Evolutionary conservation across 1,140 invertebrate genomes (phyloP), one percentile per base, ranked within the genome.

Genomic region (Apis cerana): DNA sequence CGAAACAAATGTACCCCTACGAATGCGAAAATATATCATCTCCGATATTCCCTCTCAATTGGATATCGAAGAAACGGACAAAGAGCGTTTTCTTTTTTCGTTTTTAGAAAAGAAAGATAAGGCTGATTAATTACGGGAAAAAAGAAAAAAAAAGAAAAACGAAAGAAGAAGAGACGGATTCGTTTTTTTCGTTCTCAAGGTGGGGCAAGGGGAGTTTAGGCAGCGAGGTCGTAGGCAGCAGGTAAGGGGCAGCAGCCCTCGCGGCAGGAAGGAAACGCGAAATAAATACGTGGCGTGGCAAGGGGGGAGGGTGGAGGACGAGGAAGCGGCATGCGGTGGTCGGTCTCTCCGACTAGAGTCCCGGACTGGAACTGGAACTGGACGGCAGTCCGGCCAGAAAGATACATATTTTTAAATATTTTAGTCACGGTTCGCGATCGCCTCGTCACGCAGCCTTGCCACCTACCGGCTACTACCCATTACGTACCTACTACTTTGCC

Each of bases 391-490:
- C 92, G 93, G 92, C 92, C 93, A 94, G 93, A 94, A 94, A 94
- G 93, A 94, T 94, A 94, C 93, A 94, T 94, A 94, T 94, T 94
- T 94, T 94, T 94, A 94, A 94, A 94, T 94, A 94, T 94, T 94
- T 94, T 94, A 94, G 93, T 94, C 93, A 94, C 93, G 93, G 93
- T 94, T 89, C 89, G 92, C 93, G 93, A 94, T 94, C 92, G 92
- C 92, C 93, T 92, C 93, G 93, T 94, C 93, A 94, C 93, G 93
- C 93, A 94, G 93, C 89, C 93, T 94, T 94, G 91, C 93, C 93
- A 94, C 93, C 93, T 93, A 93, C 91, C 93, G 89, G 89, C 91
- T 93, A 90, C 89, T 92, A 88, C 90, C 91, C 92, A 94, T 93
- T 93, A 94, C 92, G 88, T 92, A 92, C 88, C 89, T 91, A 91